phyloP scores from a whole-genome alignment of 2,888 invertebrate species.

The Folsomia manolachei region DNA sequence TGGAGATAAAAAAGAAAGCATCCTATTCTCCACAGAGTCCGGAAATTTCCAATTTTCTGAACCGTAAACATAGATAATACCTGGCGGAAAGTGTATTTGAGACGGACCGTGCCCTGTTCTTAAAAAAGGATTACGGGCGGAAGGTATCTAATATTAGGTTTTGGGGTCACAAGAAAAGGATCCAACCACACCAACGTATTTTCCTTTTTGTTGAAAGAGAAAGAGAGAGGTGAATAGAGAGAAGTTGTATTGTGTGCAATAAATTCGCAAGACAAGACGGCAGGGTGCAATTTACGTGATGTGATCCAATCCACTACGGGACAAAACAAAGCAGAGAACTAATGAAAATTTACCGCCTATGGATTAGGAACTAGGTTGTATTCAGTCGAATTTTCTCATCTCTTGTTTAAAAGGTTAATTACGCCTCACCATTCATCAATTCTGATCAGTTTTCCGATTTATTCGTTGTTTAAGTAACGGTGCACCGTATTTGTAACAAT shows the following conservation, averaged over 20 bases:
- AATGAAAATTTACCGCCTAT: not conserved
- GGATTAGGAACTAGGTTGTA: no score
- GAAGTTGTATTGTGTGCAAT: not conserved
- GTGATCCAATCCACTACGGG: no score
- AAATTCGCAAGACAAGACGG: not conserved
- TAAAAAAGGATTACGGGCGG: not conserved
- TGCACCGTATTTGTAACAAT: no score
- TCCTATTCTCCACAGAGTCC: not conserved
- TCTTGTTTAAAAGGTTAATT: no score
- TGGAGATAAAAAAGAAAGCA: not conserved
- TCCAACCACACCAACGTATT: not conserved
- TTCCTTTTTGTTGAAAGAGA: no score
- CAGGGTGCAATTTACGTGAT: not conserved
- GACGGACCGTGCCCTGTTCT: not conserved
- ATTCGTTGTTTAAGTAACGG: no score
- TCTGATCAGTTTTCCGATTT: no score
- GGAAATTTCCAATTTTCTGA: not conserved
- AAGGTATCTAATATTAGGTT: not conserved
- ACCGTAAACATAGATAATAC: not conserved
- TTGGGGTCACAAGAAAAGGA: not conserved
- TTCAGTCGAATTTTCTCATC: not conserved
- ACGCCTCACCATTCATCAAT: no score
- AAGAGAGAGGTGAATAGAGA: no score
- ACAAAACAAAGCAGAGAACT: no score
- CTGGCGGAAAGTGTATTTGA: not conserved